These are phyloP conservation scores for Chanos chanos DNA, from an alignment of 2,797 vertebrate species.

Conservation along the genomic window DNA sequence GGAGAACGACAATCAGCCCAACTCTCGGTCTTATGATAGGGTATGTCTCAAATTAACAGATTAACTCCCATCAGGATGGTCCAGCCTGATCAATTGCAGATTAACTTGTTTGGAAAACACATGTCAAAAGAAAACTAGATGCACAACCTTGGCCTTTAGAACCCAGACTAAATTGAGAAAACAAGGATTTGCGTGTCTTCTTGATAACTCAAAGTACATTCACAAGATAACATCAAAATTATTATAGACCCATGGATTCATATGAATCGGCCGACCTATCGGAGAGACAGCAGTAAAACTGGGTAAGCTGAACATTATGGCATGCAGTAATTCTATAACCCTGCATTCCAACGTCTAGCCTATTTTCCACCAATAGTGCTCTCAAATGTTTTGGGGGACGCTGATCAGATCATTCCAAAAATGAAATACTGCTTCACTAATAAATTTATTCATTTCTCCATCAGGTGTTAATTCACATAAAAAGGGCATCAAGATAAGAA, in stretches of 20 bases:
- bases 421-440: too few relatives aligned
- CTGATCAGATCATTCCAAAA: too few relatives aligned
- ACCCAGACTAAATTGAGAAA: neutral
- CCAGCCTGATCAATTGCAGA: neutral
- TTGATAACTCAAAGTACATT: neutral
- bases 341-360: too few relatives aligned
- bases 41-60: conserved; percentile 9
- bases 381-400: too few relatives aligned
- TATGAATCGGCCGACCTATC: neutral
- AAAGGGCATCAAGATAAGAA: too few relatives aligned
- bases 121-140: neutral
- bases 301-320: neutral
- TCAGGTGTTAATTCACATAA: too few relatives aligned
- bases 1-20: neutral
- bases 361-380: too few relatives aligned
- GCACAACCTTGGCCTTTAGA: neutral
- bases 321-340: neutral
- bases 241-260: neutral
- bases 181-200: neutral
- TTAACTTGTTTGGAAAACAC: neutral
- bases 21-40: conserved; percentile 1
- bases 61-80: neutral
- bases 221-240: neutral
- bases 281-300: neutral
- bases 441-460: too few relatives aligned